A percentile compares a stretch with the other conserved stretches of the same genome.
phyloP scores from a whole-genome alignment of 2,888 invertebrate species.

The Uloborus plumipes region DNA sequence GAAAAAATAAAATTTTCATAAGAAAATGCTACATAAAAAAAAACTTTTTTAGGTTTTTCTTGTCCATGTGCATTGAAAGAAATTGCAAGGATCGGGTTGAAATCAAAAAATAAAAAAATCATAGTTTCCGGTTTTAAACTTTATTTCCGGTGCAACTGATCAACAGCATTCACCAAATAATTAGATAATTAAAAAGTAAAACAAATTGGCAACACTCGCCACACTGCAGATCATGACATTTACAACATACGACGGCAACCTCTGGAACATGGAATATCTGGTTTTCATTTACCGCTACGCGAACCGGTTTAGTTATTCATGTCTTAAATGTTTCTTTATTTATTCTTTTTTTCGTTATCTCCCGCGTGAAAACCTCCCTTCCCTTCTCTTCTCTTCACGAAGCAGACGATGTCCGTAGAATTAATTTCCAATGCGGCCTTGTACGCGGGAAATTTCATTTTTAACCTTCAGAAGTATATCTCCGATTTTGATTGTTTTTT shows the following conservation, averaged over 20 bases:
- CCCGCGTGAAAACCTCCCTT: slow-evolving; percentile 32
- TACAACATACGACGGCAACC: slow-evolving; percentile 15
- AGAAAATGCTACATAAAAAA: no score
- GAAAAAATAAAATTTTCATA: no score
- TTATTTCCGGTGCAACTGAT: no score
- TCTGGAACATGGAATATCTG: slow-evolving; percentile 41
- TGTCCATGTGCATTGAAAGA: no score
- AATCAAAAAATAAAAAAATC: no score
- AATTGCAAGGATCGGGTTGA: no score
- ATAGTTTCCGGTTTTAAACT: no score
- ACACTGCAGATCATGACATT: neutral
- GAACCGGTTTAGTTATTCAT: slow-evolving; percentile 59
- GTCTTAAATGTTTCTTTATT: slow-evolving; percentile 26
- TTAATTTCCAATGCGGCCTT: slow-evolving; percentile 42
- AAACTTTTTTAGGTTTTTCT: no score
- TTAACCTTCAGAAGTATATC: slow-evolving; percentile 47
- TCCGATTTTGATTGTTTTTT: slow-evolving; percentile 16
- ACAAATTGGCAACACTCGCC: neutral
- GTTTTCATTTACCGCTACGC: slow-evolving; percentile 56
- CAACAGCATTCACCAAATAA: no score
- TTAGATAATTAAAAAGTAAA: no score
- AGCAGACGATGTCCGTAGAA: slow-evolving; percentile 54
- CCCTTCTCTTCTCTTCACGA: neutral
- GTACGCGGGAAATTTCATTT: slow-evolving; percentile 44
- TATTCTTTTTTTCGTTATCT: slow-evolving; percentile 17